A percentile compares a stretch with the other conserved stretches of the same genome.
phyloP scores from a whole-genome alignment of 1,140 invertebrate species.

The Caenorhabditis briggsae region DNA sequence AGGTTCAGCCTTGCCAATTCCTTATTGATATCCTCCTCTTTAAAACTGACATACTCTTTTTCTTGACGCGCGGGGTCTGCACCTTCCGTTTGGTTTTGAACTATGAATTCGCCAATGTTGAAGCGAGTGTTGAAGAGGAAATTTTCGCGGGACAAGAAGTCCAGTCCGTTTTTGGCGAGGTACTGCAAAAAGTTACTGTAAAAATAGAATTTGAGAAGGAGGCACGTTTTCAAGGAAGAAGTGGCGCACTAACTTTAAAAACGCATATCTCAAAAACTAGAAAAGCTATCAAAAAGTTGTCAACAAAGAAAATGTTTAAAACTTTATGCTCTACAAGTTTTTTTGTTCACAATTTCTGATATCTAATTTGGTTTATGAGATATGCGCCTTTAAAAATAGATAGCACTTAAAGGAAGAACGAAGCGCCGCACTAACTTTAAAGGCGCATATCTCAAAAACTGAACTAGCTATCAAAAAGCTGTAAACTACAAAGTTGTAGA shows the following conservation, averaged over 20 bases:
- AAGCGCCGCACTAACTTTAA: no score
- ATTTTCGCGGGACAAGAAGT: constrained; percentile 53
- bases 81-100: constrained; percentile 15
- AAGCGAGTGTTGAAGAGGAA: constrained; percentile 47
- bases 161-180: constrained; percentile 4
- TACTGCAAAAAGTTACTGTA: constrained; percentile 31
- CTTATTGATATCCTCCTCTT: constrained; percentile 51
- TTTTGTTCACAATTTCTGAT: no score
- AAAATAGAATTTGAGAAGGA: background rate
- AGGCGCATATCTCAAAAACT: no score
- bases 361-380: no score
- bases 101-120: constrained; percentile 58
- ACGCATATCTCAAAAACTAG: background rate
- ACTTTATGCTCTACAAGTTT: no score
- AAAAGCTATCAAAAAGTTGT: background rate
- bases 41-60: constrained; percentile 6
- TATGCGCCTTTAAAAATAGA: no score
- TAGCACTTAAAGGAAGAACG: no score
- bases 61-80: constrained; percentile 32
- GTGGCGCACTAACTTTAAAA: background rate
- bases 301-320: no score
- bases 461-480: no score
- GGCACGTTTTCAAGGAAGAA: no score
- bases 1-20: background rate
- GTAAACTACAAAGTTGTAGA: no score